These are phyloP conservation scores for Pammene fasciana DNA, from an alignment of 2,888 invertebrate species.

Conservation along the genomic window DNA sequence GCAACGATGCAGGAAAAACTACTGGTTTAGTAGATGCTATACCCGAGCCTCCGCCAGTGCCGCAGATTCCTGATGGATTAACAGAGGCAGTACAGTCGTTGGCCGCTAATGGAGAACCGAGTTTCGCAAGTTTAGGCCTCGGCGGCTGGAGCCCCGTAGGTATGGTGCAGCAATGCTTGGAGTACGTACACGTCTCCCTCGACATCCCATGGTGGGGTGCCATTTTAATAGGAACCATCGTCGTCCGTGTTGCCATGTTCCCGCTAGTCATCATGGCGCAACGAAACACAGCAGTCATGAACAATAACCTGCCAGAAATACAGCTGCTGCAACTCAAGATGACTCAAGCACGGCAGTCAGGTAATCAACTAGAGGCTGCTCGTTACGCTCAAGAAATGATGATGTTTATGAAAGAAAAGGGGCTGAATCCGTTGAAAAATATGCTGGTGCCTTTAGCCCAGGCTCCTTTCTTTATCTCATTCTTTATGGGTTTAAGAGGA, in stretches of 20 bases:
- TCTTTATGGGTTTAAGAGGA: conserved; percentile 92
- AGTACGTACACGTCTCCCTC: conserved; percentile 90
- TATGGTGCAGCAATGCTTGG: conserved; percentile 90
- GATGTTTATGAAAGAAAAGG: conserved; percentile 91
- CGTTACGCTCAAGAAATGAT: conserved; percentile 90
- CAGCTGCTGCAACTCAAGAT: conserved; percentile 92
- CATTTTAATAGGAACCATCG: conserved; percentile 91
- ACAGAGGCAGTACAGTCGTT: conserved; percentile 71
- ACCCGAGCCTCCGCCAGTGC: conserved; percentile 77
- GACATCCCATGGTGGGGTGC: conserved; percentile 97
- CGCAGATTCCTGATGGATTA: conserved; percentile 65
- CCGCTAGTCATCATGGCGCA: conserved; percentile 93
- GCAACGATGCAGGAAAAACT: conserved; percentile 60
- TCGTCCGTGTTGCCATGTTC: conserved; percentile 90
- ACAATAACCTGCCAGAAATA: conserved; percentile 93
- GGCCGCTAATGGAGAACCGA: conserved; percentile 87
- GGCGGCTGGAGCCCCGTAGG: conserved; percentile 93
- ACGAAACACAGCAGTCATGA: conserved; percentile 90
- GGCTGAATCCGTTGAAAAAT: conserved; percentile 91
- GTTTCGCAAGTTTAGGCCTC: conserved; percentile 91
- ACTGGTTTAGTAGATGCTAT: conserved; percentile 63
- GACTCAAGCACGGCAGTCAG: conserved; percentile 92
- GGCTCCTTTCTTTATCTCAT: conserved; percentile 95
- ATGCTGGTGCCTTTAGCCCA: conserved; percentile 90
- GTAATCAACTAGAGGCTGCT: conserved; percentile 90